Base-by-base conservation (phyloP, 2,888 invertebrate species). In the Conchocele bisecta region DNA sequence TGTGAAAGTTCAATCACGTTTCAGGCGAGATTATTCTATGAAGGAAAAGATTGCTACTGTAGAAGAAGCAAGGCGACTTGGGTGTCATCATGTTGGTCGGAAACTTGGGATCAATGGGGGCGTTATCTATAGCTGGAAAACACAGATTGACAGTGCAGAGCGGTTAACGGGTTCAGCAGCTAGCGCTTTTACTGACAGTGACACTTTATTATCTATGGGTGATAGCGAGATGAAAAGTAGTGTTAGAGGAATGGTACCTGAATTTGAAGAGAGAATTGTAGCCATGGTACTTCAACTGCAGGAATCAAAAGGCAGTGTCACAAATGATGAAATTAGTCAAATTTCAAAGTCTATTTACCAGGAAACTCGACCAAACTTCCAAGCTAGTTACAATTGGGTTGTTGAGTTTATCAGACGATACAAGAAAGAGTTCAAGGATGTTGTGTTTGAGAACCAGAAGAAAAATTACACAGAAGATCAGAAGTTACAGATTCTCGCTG, bases 41-140 rank as follows among this genome's bases (percentile, higher is more conserved):
- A 69, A 74, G 41, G 74, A 74, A 17, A 74, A 74, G 46, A 50
- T 72, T 41, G 48, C 68, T 7, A 72, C 69, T 53, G 76, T 76
- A n/a, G 72, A 76, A 44, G 68, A 76, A 33, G 76, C 76, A 15
- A 63, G 61, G n/a, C 65, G 69, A 51, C 66, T 76, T 39, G 76
- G 76, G 7, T 72, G 68, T 42, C 58, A 72, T 37, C 76, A 76
- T 76, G 76, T 76, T 11, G 68, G 72, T 3, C 56, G 72, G 33
- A 68, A 72, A 31, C 65, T 76, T 4, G 69, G 69, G 13, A 76
- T 76, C 5, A 76, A 68, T 69, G 71, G 72, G 28, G 61, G 72
- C 37, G 76, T 76, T 1, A 76, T 76, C n/a, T 69, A 76, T 41
- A 60, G 56, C 28, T 76, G 76, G 76, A 76, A 76, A 42, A 51